Conservation (phyloP, 1,140 invertebrate species). For the Lasioglossum baleicum region DNA sequence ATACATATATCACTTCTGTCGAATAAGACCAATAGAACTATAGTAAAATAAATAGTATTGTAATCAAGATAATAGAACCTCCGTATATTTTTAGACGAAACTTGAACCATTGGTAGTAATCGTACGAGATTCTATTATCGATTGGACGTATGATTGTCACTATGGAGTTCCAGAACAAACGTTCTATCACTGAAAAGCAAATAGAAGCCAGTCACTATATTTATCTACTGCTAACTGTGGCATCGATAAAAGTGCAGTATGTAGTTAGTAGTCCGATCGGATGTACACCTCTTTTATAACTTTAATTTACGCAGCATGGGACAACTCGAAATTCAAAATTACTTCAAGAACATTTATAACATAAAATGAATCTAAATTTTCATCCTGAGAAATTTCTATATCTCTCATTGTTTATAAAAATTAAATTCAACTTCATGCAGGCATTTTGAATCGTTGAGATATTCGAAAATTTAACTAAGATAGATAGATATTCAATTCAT, state of each 20-base stretch:
- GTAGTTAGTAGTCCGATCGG: constrained; percentile 21
- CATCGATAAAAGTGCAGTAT: constrained; percentile 40
- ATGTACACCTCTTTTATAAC: background rate
- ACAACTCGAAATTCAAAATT: background rate
- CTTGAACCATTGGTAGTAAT: background rate
- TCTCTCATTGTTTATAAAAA: too few species aligned
- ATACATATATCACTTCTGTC: too few species aligned
- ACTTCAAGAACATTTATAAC: background rate
- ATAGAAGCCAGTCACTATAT: constrained; percentile 32
- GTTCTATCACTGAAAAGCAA: constrained; percentile 30
- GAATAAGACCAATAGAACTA: too few species aligned
- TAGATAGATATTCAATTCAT: too few species aligned
- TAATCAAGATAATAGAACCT: too few species aligned
- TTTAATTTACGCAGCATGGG: background rate
- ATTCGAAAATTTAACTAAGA: too few species aligned
- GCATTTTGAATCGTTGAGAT: too few species aligned
- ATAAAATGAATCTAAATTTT: too few species aligned
- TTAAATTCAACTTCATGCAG: too few species aligned
- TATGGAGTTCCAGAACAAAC: background rate
- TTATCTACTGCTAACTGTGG: constrained; percentile 26
- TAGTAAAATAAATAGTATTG: too few species aligned
- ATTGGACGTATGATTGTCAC: background rate
- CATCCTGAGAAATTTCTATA: too few species aligned
- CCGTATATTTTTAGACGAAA: background rate
- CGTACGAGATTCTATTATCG: constrained; percentile 3